Percentiles rank a stretch among this genome's conserved stretches.
Evolutionary conservation across 2,888 invertebrate genomes (phyloP).

Genomic region (Quadroppia sp.): DNA sequence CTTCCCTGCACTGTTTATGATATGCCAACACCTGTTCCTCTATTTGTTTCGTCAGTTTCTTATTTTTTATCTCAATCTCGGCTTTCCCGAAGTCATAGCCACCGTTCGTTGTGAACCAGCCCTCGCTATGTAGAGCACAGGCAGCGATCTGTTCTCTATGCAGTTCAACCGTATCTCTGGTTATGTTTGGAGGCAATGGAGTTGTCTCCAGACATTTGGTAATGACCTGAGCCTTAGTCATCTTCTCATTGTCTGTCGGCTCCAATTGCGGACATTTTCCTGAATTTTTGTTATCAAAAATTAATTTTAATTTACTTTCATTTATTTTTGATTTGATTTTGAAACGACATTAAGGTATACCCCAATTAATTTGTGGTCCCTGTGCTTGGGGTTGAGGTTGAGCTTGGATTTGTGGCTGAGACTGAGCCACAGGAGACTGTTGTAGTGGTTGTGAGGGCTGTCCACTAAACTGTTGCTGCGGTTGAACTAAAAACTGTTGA

Average conservation of each 20-base stretch:
- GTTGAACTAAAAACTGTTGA: background rate
- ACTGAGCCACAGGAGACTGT: too few relatives aligned
- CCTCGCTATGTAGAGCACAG: constrained; percentile 43
- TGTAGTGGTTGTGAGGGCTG: background rate
- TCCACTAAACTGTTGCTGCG: background rate
- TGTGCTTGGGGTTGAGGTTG: constrained; percentile 20
- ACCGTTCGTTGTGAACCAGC: constrained; percentile 38
- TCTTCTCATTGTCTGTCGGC: constrained; percentile 42
- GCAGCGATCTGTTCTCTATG: constrained; percentile 45
- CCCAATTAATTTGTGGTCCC: constrained; percentile 44
- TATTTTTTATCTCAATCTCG: constrained; percentile 43
- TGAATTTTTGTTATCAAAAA: too few relatives aligned
- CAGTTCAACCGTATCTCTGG: constrained; percentile 43
- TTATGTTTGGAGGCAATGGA: constrained; percentile 44
- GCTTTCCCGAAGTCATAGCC: constrained; percentile 43
- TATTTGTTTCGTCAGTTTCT: constrained; percentile 35
- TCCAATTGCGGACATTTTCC: constrained; percentile 44
- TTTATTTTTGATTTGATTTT: background rate
- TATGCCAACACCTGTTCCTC: constrained; percentile 42
- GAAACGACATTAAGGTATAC: constrained; percentile 3
- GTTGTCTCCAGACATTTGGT: constrained; percentile 44
- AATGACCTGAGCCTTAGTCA: constrained; percentile 42
- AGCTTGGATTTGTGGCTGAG: too few relatives aligned
- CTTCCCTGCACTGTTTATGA: constrained; percentile 42
- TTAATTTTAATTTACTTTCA: too few relatives aligned